Conservation (phyloP, 2,113 vertebrate genomes). For the Datnioides undecimradiatus region DNA sequence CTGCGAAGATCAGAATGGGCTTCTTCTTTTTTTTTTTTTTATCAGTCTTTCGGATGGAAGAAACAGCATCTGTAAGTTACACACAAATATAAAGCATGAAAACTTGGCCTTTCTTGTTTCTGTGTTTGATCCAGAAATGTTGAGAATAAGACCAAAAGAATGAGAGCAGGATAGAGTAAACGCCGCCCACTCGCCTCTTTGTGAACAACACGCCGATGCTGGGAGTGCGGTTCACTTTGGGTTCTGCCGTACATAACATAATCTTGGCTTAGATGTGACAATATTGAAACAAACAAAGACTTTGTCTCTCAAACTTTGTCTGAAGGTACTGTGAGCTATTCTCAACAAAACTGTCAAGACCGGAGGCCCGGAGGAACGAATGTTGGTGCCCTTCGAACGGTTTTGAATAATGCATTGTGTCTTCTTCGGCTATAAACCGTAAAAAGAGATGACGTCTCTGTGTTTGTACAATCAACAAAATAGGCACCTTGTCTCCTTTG, state of each 20-base stretch:
- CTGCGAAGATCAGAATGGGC: constrained; percentile 62
- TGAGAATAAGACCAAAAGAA: constrained; percentile 74
- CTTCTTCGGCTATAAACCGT: constrained; percentile 32
- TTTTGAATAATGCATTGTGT: constrained; percentile 43
- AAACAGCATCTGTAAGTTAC: constrained; percentile 80
- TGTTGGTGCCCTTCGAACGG: constrained; percentile 44
- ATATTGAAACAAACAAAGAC: constrained; percentile 50
- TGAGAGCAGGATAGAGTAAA: constrained; percentile 70
- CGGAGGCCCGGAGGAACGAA: constrained; percentile 45
- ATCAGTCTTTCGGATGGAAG: constrained; percentile 66
- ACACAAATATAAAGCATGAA: constrained; percentile 72
- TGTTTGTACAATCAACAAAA: constrained; percentile 71
- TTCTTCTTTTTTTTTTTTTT: constrained; percentile 43
- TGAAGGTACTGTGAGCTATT: constrained; percentile 52
- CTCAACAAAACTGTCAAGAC: constrained; percentile 55
- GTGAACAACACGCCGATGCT: constrained; percentile 65
- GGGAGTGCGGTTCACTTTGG: constrained; percentile 61
- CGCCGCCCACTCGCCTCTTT: constrained; percentile 71
- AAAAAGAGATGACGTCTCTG: constrained; percentile 36
- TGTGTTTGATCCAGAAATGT: constrained; percentile 78
- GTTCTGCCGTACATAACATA: constrained; percentile 63
- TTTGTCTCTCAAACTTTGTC: constrained; percentile 43
- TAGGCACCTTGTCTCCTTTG: constrained; percentile 52
- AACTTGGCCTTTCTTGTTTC: constrained; percentile 74
- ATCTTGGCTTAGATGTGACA: constrained; percentile 72